These are phyloP conservation scores for Mesorhabditis spiculigera DNA, from an alignment of 2,888 invertebrate species.

Conservation along the genomic window DNA sequence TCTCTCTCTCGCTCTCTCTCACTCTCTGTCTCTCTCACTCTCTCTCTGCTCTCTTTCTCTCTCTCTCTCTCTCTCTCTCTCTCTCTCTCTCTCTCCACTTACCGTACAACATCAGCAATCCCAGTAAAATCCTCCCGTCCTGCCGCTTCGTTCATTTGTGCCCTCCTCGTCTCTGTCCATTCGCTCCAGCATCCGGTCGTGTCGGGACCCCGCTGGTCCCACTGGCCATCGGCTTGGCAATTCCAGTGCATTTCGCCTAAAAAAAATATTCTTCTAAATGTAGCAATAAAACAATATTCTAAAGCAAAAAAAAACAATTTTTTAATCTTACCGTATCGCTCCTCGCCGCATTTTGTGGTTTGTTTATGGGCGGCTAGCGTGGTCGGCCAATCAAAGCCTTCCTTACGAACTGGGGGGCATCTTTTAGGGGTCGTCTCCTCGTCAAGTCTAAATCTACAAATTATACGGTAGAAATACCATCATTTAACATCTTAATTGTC, in stretches of 20 bases:
- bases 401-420: not conserved
- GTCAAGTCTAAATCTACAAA: not conserved
- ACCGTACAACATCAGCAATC: not conserved
- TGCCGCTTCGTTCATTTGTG: constrained; percentile 14
- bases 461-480: not conserved
- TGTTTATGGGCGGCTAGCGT: not conserved
- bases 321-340: not conserved
- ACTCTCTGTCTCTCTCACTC: too few species aligned
- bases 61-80: constrained; percentile 13
- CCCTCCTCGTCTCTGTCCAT: constrained; percentile 18
- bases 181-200: constrained; percentile 23
- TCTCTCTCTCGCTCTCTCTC: too few species aligned
- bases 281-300: not conserved
- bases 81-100: not conserved
- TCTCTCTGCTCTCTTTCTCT: constrained; percentile 9
- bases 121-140: constrained; percentile 14
- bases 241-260: constrained; percentile 37
- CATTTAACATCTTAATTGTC: not conserved
- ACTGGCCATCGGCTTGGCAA: constrained; percentile 32
- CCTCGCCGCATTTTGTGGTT: not conserved
- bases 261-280: constrained; percentile 6
- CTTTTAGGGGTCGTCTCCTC: not conserved
- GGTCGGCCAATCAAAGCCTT: not conserved
- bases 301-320: too few species aligned
- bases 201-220: constrained; percentile 28